Evolutionary conservation across 2,113 vertebrate genomes (phyloP).

Genomic region (Nyctereutes procyonoides): DNA sequence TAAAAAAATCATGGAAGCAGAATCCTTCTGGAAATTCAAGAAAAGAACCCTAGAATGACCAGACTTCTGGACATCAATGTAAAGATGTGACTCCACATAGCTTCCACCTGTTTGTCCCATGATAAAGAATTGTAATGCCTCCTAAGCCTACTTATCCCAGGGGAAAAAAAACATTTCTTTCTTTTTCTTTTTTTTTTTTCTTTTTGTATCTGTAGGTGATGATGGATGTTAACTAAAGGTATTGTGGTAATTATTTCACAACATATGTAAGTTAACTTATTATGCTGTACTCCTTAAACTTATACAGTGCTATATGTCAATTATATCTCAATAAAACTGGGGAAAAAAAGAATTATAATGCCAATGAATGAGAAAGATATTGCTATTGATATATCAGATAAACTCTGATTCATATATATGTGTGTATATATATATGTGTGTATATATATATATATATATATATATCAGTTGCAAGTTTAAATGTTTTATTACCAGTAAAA

Average conservation of each 20-base stretch:
- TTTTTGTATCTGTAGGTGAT: neutral
- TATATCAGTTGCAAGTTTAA: neutral
- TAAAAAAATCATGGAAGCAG: conserved; percentile 39
- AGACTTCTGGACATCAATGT: neutral
- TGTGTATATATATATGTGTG: too few species aligned
- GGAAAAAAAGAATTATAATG: neutral
- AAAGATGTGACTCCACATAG: neutral
- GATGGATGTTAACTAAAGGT: neutral
- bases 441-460: neutral
- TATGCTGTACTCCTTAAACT: neutral
- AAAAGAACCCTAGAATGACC: neutral
- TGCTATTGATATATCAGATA: neutral
- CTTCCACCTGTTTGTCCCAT: neutral
- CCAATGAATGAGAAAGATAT: neutral
- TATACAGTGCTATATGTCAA: neutral
- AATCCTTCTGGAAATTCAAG: conserved; percentile 14
- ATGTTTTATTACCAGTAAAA: neutral
- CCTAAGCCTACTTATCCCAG: neutral
- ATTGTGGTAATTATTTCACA: neutral
- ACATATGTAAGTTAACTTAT: neutral
- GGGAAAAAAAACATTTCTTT: neutral
- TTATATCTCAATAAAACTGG: neutral
- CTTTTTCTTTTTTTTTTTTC: neutral
- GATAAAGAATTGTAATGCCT: neutral
- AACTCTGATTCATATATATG: neutral